These are phyloP conservation scores for Crossocerus cetratus DNA, from an alignment of 2,888 invertebrate genomes.

Conservation along the genomic window DNA sequence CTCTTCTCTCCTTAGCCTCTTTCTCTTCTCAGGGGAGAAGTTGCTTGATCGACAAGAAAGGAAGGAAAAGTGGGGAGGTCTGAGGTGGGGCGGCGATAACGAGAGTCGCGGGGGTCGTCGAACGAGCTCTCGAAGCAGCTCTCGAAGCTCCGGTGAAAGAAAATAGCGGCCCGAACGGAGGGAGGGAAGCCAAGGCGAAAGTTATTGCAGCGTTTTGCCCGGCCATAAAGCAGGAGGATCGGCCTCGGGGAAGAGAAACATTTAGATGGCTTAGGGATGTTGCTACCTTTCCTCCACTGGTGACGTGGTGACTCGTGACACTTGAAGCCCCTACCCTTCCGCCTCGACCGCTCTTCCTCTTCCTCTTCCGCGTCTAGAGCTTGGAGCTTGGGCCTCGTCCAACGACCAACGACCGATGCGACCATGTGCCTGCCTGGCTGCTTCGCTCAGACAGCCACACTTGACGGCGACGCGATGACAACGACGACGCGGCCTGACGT, in stretches of 20 bases:
- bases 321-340: neutral
- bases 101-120: slow-evolving; percentile 25
- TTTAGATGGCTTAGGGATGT: slow-evolving; percentile 48
- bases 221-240: slow-evolving; percentile 50
- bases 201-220: slow-evolving; percentile 61
- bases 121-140: slow-evolving; percentile 25
- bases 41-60: slow-evolving; percentile 15
- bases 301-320: slow-evolving; percentile 24
- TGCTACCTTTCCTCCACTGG: slow-evolving; percentile 4
- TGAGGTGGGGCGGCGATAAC: slow-evolving; percentile 2
- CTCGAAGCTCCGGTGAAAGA: neutral
- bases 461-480: slow-evolving; percentile 29
- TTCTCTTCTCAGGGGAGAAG: neutral
- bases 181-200: slow-evolving; percentile 43
- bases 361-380: neutral
- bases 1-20: neutral
- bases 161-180: slow-evolving; percentile 11
- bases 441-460: slow-evolving; percentile 40
- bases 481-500: slow-evolving; percentile 50
- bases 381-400: neutral
- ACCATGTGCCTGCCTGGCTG: slow-evolving; percentile 16
- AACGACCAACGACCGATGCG: neutral
- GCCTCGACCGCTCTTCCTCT: neutral
- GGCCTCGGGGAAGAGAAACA: slow-evolving; percentile 49
- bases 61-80: too few species aligned